Conservation (phyloP, 2,113 vertebrate genomes). For the Pogonocichla stellata region DNA sequence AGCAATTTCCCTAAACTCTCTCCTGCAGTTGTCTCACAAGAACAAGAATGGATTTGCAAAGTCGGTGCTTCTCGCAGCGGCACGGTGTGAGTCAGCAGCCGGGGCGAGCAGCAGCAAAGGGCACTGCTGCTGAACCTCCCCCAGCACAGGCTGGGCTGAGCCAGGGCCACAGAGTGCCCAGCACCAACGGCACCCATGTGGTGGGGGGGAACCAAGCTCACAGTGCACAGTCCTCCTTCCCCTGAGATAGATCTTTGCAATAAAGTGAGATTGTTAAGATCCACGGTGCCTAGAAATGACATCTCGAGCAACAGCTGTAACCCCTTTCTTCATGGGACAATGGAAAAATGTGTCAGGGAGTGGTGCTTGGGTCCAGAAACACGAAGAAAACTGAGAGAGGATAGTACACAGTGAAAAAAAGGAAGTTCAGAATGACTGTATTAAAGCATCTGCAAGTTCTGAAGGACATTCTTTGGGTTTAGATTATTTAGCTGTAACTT, state of each 20-base stretch:
- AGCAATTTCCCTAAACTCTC: conserved; percentile 35
- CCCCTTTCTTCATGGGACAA: background rate
- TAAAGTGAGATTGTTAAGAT: background rate
- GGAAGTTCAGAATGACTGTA: background rate
- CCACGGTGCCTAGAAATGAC: background rate
- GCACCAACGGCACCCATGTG: background rate
- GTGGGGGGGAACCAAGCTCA: background rate
- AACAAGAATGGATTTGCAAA: conserved; percentile 54
- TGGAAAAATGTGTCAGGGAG: background rate
- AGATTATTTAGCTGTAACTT: background rate
- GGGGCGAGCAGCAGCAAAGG: background rate
- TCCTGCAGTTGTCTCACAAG: background rate
- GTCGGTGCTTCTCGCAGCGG: background rate
- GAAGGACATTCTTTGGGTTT: background rate
- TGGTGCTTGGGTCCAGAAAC: background rate
- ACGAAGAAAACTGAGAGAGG: background rate
- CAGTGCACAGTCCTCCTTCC: background rate
- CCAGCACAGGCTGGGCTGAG: background rate
- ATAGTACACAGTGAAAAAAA: background rate
- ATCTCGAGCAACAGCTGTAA: background rate
- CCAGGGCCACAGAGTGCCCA: background rate
- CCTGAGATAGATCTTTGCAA: background rate
- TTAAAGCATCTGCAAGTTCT: background rate
- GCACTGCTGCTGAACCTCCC: background rate
- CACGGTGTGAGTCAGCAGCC: background rate